Conservation (phyloP, 2,888 invertebrate genomes). For the Plemyria rubiginata region DNA sequence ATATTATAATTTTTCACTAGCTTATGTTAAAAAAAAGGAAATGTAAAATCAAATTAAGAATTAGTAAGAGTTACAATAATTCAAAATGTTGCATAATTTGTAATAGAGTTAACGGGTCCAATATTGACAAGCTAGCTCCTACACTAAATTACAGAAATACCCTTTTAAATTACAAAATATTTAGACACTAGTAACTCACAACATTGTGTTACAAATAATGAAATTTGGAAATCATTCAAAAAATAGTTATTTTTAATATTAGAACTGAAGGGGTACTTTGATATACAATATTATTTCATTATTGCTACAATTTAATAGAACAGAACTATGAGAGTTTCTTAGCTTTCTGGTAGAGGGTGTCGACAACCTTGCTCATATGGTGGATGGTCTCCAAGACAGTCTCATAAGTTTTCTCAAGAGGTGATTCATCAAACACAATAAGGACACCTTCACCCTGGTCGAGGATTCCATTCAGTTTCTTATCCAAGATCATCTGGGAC, state of each 20-base stretch:
- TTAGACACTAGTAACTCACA: slow-evolving; percentile 57
- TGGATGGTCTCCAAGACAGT: slow-evolving; percentile 98
- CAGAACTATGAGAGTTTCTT: slow-evolving; percentile 95
- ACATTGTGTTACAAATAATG: slow-evolving; percentile 62
- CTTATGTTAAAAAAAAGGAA: slow-evolving; percentile 72
- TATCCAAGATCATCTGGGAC: slow-evolving; percentile 99
- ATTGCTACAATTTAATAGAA: slow-evolving; percentile 75
- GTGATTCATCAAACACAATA: slow-evolving; percentile 98
- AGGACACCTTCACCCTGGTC: slow-evolving; percentile 99
- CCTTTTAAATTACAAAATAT: slow-evolving; percentile 54
- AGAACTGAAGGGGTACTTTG: slow-evolving; percentile 77
- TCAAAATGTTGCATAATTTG: slow-evolving; percentile 61
- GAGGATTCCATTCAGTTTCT: slow-evolving; percentile 97
- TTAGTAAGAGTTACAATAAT: slow-evolving; percentile 67
- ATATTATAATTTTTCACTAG: slow-evolving; percentile 82
- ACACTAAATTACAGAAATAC: slow-evolving; percentile 54
- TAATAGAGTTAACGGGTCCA: slow-evolving; percentile 43
- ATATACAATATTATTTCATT: slow-evolving; percentile 77
- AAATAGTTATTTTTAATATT: slow-evolving; percentile 72
- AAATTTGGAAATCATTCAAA: slow-evolving; percentile 71
- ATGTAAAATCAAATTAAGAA: slow-evolving; percentile 65
- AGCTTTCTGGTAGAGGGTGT: slow-evolving; percentile 99
- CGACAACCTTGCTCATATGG: slow-evolving; percentile 99
- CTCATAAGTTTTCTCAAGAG: slow-evolving; percentile 98
- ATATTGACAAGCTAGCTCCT: slow-evolving; percentile 36